Base-by-base conservation (phyloP, 30 jellyfish, hydroid and myxozoan genomes). In the Morbakka virulenta region DNA sequence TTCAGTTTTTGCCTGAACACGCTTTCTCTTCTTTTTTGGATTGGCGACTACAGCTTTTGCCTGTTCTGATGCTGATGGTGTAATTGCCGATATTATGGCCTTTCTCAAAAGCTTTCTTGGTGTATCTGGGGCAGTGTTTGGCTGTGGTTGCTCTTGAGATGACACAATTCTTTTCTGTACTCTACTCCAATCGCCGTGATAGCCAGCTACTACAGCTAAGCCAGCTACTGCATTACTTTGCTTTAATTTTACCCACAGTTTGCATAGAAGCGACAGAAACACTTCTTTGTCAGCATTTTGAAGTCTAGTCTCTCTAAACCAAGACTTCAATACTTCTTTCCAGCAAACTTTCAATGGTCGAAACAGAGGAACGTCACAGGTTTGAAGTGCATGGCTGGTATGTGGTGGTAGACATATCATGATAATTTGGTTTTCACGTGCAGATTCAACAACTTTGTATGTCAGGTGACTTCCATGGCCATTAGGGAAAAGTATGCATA, bases 401-500 rank as follows among this genome's bases (percentile, higher is more conserved):
- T n/a, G n/a, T n/a, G n/a, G 23, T 62, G 50, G 57, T 9, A 62
- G 31, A 48, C 74, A 28, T 2, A 71, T 71, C 11, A 48, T 71
- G 48, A 71, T 35, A 72, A 71, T 48, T 34, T 22, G 2, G 21
- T 71, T 36, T 1, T 9, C 74, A 26, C 13, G 17, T 23, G 83
- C 83, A 1, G 83, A 35, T 28, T 71, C 83, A 6, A 71, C 28
- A n/a, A 36, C 61, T 48, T 34, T 71, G 74, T 71, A 71, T 11
- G 83, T 71, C 1, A 71, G 74, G 28, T 41, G 77, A 71, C 66
- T 26, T 35, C 83, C 48, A 34, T 71, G 74, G 20, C 83, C 83
- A 71, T 71, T 72, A 41, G 28, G 28, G 28, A 67, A 31, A 67
- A 67, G 65, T 14, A 31, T 30, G 23, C 74, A 67, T 26, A 64